Base-by-base conservation (phyloP, 2,113 vertebrate species). In the Hemicordylus capensis region DNA sequence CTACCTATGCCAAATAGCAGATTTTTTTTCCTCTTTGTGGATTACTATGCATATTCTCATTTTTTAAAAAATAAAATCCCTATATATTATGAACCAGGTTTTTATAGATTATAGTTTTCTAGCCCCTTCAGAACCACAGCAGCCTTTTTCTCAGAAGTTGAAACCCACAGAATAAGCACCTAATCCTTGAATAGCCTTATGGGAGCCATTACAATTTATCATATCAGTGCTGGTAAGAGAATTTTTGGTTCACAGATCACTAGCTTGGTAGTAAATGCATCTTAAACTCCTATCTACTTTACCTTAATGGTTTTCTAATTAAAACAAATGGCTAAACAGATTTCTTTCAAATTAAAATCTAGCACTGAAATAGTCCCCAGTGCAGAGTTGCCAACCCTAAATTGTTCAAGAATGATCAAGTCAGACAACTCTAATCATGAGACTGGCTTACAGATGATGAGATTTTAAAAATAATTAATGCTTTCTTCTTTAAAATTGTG, bases 401-500 rank as follows among this genome's bases (percentile, higher is more conserved):
- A 85, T 42, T 2, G 88, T 89, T 48, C 58, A 39, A 51, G 17
- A 44, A 61, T 86, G 8, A 72, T 87, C 81, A 80, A 79, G 76
- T 80, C 76, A 85, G 84, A 85, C 76, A 85, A 85, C 76, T 80
- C n/a, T 85, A 85, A 85, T 80, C 84, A 85, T 85, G 84, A 80
- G 84, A 85, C 51, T 63, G 76, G 76, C 76, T 80, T 85, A 85
- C 69, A 85, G 76, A 85, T 85, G 84, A 85, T 85, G 84, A 80
- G 84, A 73, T 80, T 85, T 80, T 85, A 80, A 85, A 85, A 85
- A 85, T 85, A 85, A 85, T 85, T 85, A 80, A 85, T 85, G 84
- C 66, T 80, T 85, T 79, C 84, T 61, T 85, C 84, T 80, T 85
- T 80, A 73, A 61, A 73, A 63, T 80, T 80, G n/a, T 42, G 37